A percentile compares a stretch with the other conserved stretches of the same genome.
phyloP scores from a whole-genome alignment of 1,140 invertebrate species.

The Lasaia peninsularis region DNA sequence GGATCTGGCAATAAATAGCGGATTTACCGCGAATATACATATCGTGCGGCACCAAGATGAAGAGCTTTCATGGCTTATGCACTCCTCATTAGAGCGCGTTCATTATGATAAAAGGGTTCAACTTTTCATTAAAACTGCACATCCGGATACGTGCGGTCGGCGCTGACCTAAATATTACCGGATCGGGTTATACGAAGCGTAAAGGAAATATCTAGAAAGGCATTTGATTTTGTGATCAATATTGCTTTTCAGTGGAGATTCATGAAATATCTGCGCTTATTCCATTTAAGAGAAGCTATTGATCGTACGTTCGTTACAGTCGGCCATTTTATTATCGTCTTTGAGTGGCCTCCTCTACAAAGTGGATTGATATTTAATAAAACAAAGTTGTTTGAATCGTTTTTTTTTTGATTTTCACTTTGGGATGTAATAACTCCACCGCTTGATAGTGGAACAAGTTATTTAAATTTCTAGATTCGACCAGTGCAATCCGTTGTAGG shows the following conservation, averaged over 20 bases:
- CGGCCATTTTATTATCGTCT: too few species aligned
- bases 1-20: not conserved
- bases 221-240: conserved; percentile 28
- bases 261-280: conserved; percentile 1
- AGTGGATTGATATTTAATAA: too few species aligned
- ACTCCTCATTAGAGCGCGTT: conserved; percentile 4
- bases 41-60: not conserved
- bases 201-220: conserved; percentile 24
- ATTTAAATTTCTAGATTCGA: too few species aligned
- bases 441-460: too few species aligned
- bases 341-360: too few species aligned
- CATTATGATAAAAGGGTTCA: conserved; percentile 11
- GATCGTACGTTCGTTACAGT: not conserved
- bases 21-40: not conserved
- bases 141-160: conserved; percentile 33
- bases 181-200: conserved; percentile 20
- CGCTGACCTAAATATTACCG: conserved; percentile 48
- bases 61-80: not conserved
- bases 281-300: not conserved
- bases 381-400: too few species aligned
- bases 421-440: too few species aligned
- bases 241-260: conserved; percentile 14
- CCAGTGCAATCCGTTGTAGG: too few species aligned
- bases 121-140: conserved; percentile 15
- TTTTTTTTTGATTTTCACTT: too few species aligned